phyloP scores from a whole-genome alignment of 1,140 invertebrate genomes.

The Batillaria attramentaria region DNA sequence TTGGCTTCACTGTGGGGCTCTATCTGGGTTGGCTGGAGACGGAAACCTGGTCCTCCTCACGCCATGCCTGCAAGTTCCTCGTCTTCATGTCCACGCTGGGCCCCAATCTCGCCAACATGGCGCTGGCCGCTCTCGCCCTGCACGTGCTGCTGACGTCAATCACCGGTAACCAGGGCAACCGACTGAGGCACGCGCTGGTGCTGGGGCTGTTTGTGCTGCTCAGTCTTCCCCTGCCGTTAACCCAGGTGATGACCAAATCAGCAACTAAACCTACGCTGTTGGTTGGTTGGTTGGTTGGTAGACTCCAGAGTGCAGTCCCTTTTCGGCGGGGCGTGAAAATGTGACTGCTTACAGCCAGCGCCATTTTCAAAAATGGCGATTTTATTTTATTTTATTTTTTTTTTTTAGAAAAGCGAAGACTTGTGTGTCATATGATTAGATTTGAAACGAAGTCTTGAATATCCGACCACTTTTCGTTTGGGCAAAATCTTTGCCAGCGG shows the following conservation, averaged over 20 bases:
- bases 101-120: background rate
- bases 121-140: background rate
- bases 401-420: too few species aligned
- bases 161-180: conserved; percentile 25
- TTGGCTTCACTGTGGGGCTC: background rate
- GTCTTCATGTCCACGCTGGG: conserved; percentile 1
- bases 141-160: conserved; percentile 23
- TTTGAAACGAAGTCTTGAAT: too few species aligned
- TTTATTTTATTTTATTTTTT: too few species aligned
- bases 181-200: conserved; percentile 1
- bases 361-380: too few species aligned
- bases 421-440: too few species aligned
- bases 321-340: too few species aligned
- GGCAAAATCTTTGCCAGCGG: too few species aligned
- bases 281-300: background rate
- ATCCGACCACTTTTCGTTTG: too few species aligned
- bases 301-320: too few species aligned
- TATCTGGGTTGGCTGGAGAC: background rate
- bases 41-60: background rate
- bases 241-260: background rate
- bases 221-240: conserved; percentile 7
- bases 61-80: conserved; percentile 17
- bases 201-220: conserved; percentile 8
- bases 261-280: background rate
- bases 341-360: too few species aligned